Base-by-base conservation (phyloP, 2,113 vertebrate genomes). In the Rhinolophus ferrumequinum region DNA sequence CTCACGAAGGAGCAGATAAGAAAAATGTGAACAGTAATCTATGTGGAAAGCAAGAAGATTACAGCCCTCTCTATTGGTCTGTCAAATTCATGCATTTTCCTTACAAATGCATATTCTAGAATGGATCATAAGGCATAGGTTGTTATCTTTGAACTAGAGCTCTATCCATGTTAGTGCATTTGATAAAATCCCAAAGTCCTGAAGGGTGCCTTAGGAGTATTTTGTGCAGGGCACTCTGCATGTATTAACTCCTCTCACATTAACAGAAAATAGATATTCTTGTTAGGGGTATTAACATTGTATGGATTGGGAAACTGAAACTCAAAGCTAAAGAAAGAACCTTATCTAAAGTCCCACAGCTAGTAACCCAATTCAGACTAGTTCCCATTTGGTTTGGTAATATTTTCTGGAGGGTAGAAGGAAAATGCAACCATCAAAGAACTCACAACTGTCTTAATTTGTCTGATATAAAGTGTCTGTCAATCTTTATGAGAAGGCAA, bases 361-460 rank as follows among this genome's bases (percentile, higher is more conserved):
- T 47, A 15, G 75, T 56, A 82, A 62, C 26, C 11, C 56, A 83
- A 21, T n/a, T 30, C 38, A 79, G 4, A 47, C 35, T 52, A 67
- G 16, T 50, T 54, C 21, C 8, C 38, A 38, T 66, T 52, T 54
- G 60, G 19, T 84, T 33, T 75, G 13, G 76, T 44, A 56, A n/a
- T 15, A 81, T 77, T 85, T 88, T 90, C 69, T 87, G 50, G 10
- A 96, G 90, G 26, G 38, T 81, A 77, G 38, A 90, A 14, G 18
- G 19, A 80, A 88, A 94, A 50, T 12, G 28, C 0, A 87, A 41
- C 18, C 14, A 76, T 54, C 64, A 90, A 62, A 73, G 15, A 5
- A 8, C 24, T 72, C 56, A 54, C 16, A 60, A 64, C 3, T 33
- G 14, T 44, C 64, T 83, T 44, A 11, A 21, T 90, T 87, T 89